Conservation (phyloP, 2,113 vertebrate species). For the Archocentrus centrarchus region DNA sequence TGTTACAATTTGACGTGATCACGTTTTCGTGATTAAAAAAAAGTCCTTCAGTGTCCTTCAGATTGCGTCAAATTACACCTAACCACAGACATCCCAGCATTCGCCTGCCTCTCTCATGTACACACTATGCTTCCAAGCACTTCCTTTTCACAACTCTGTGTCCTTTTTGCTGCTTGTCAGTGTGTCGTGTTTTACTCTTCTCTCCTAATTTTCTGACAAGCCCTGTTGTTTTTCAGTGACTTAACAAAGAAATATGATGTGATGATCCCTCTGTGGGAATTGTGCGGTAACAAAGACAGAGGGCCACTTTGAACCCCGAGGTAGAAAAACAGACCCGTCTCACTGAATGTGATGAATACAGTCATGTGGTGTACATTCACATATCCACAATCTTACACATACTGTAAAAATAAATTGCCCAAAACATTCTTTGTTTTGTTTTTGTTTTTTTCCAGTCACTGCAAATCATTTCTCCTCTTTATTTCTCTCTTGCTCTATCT, state of each 20-base stretch:
- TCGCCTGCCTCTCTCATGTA: not conserved
- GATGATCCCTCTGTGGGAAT: not conserved
- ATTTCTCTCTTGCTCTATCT: not conserved
- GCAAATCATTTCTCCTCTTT: constrained; percentile 4
- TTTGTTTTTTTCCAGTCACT: not conserved
- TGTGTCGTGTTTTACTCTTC: constrained; percentile 33
- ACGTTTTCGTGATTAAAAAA: constrained; percentile 20
- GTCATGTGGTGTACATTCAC: constrained; percentile 8
- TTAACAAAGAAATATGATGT: constrained; percentile 54
- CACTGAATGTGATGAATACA: constrained; percentile 53
- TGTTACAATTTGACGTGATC: constrained; percentile 14
- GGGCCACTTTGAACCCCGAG: constrained; percentile 29
- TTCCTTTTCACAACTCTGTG: not conserved
- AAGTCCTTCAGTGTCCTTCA: constrained; percentile 34
- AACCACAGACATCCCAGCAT: constrained; percentile 13
- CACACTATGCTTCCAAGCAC: not conserved
- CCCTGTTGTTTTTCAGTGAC: constrained; percentile 43
- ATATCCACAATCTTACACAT: constrained; percentile 12
- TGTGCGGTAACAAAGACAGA: constrained; percentile 49
- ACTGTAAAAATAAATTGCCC: constrained; percentile 10
- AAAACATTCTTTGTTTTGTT: constrained; percentile 10
- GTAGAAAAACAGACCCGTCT: constrained; percentile 41
- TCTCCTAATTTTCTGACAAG: constrained; percentile 35
- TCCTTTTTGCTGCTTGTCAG: not conserved
- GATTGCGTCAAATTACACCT: constrained; percentile 19